A percentile compares a stretch with the other conserved stretches of the same genome.
Conservation (phyloP, 2,113 vertebrate genomes). For the Phoenicopterus ruber region DNA sequence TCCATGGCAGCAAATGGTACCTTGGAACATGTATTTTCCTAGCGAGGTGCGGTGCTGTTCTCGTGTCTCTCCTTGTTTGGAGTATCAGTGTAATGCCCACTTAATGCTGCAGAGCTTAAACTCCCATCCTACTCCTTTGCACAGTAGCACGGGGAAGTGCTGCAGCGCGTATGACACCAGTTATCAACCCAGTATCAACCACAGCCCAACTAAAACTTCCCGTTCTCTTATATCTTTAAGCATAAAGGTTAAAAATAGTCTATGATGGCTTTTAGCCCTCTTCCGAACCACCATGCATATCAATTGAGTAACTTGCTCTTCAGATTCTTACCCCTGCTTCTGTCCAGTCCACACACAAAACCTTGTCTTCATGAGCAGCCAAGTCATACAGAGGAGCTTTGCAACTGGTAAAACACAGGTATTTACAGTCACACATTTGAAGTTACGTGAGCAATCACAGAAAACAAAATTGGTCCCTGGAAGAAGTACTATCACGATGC, state of each 20-base stretch:
- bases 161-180: background rate
- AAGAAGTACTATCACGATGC: background rate
- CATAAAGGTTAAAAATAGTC: background rate
- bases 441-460: background rate
- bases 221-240: background rate
- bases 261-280: background rate
- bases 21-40: background rate
- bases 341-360: conserved; percentile 96
- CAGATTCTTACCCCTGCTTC: conserved; percentile 85
- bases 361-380: conserved; percentile 96
- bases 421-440: background rate
- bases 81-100: background rate
- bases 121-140: background rate
- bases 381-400: conserved; percentile 95
- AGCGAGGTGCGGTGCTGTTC: background rate
- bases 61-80: rapidly evolving
- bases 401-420: conserved; percentile 75
- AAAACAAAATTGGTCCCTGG: background rate
- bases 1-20: background rate
- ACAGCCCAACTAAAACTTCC: background rate
- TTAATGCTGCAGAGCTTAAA: background rate
- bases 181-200: background rate
- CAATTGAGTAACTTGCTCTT: background rate
- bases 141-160: background rate
- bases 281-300: background rate